Evolutionary conservation across 2,113 vertebrate genomes (phyloP).

Genomic region (Neotoma lepida): DNA sequence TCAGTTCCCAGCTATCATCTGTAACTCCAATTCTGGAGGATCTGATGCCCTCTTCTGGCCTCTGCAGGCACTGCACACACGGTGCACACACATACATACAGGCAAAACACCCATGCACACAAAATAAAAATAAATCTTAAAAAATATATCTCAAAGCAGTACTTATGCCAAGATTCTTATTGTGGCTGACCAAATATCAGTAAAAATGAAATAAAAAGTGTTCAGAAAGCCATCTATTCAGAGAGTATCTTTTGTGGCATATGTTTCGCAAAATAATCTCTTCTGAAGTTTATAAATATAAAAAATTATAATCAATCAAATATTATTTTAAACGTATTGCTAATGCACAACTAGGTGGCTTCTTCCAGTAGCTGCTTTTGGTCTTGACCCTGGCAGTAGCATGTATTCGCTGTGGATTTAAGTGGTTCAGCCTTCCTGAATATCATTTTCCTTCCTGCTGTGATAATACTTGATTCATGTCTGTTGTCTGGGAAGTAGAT

Average conservation of each 20-base stretch:
- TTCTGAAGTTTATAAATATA: constrained; percentile 13
- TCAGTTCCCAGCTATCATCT: too few species aligned
- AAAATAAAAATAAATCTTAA: too few species aligned
- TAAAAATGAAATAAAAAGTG: constrained; percentile 40
- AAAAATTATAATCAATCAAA: not conserved
- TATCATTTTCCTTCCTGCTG: not conserved
- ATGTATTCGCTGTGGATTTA: not conserved
- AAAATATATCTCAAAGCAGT: constrained; percentile 22
- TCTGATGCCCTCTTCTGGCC: too few species aligned
- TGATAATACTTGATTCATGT: not conserved
- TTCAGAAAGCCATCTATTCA: constrained; percentile 20
- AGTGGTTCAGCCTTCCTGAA: not conserved
- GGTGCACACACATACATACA: too few species aligned
- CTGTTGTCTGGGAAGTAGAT: too few species aligned
- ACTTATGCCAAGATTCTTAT: constrained; percentile 40
- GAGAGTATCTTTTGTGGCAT: constrained; percentile 11
- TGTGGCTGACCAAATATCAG: constrained; percentile 8
- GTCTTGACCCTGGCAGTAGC: not conserved
- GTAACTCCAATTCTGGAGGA: too few species aligned
- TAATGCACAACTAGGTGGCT: not conserved
- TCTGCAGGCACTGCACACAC: too few species aligned
- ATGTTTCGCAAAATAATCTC: constrained; percentile 22
- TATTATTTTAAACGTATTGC: too few species aligned
- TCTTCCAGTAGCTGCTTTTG: not conserved
- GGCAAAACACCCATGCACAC: too few species aligned